phyloP scores from a whole-genome alignment of 2,113 vertebrate species.

The Dicaeum eximium region DNA sequence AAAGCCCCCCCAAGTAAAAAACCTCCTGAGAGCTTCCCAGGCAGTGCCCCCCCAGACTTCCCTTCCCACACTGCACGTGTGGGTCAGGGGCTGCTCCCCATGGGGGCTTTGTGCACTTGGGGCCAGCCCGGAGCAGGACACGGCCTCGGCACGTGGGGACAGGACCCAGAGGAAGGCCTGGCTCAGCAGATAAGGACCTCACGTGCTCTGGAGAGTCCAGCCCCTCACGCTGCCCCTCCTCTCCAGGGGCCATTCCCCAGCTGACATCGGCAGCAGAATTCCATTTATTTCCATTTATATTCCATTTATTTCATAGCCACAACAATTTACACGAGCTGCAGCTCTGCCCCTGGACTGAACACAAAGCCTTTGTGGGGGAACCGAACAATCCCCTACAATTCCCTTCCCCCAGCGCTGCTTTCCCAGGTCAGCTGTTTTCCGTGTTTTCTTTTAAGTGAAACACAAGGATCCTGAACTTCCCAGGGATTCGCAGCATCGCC shows the following conservation, averaged over 20 bases:
- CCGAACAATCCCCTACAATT: background rate
- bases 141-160: rapidly evolving
- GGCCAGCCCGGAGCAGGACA: background rate
- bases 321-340: background rate
- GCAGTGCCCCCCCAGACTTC: background rate
- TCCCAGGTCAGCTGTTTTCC: background rate
- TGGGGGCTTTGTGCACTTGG: rapidly evolving
- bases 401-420: background rate
- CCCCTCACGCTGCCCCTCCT: background rate
- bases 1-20: background rate
- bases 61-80: rapidly evolving
- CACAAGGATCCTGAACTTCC: background rate
- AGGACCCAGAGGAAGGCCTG: background rate
- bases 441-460: background rate
- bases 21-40: background rate
- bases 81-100: background rate
- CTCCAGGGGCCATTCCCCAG: background rate
- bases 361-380: background rate
- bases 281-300: background rate
- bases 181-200: background rate
- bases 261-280: background rate
- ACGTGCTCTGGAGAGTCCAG: rapidly evolving
- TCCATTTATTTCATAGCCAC: background rate
- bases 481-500: background rate
- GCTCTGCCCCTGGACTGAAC: background rate